Conservation (phyloP, 2,888 invertebrate genomes). For the Ophonus ardosiacus region DNA sequence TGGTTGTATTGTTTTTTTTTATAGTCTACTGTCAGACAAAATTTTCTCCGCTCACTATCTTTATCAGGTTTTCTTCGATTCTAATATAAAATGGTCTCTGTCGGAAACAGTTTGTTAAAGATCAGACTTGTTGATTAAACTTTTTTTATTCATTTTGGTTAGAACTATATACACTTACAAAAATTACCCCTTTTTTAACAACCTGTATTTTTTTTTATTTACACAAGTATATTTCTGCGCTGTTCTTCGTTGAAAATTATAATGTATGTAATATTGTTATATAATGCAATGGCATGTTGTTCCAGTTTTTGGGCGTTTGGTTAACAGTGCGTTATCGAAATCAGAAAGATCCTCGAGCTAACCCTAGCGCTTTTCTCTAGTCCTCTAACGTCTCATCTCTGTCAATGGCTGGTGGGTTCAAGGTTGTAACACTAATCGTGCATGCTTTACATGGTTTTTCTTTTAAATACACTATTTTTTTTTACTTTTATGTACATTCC, state of each 20-base stretch:
- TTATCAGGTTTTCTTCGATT: no score
- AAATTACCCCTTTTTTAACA: no score
- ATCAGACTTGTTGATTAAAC: no score
- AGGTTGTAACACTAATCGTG: constrained; percentile 41
- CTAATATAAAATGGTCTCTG: no score
- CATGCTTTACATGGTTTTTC: background rate
- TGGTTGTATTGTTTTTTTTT: no score
- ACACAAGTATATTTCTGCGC: background rate
- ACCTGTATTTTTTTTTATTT: no score
- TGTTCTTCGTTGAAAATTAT: background rate
- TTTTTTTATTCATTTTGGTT: no score
- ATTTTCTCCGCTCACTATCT: no score
- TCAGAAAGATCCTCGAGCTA: constrained; percentile 98
- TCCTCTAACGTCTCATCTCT: constrained; percentile 74
- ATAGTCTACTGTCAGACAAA: no score
- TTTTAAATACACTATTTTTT: background rate
- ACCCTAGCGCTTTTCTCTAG: constrained; percentile 98
- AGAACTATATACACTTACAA: no score
- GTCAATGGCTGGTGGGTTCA: constrained; percentile 69
- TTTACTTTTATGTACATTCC: constrained; percentile 4
- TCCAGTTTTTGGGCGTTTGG: constrained; percentile 97
- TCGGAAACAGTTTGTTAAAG: no score
- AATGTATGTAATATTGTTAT: constrained; percentile 52
- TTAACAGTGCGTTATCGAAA: constrained; percentile 98
- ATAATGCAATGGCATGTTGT: constrained; percentile 68